Percentiles rank a stretch among this genome's conserved stretches.
Conservation (phyloP, 2,797 vertebrate genomes). For the Oreortyx pictus region DNA sequence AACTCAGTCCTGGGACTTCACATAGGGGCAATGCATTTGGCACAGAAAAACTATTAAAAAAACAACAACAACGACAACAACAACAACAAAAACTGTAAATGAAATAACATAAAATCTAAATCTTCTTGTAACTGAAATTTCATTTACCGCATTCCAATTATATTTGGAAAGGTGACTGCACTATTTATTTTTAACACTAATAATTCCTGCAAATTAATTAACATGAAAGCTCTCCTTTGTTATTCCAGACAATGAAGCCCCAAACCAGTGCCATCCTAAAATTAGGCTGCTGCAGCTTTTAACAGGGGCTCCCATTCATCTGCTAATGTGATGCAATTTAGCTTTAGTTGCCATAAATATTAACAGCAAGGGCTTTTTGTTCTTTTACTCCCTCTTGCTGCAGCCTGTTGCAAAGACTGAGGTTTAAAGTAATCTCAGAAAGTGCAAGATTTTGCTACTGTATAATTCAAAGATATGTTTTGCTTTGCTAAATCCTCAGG, state of each 20-base stretch:
- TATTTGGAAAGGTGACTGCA: slow-evolving; percentile 40
- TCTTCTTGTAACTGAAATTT: neutral
- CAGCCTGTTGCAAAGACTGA: slow-evolving; percentile 59
- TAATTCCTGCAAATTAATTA: slow-evolving; percentile 51
- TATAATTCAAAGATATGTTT: neutral
- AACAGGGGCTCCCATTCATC: slow-evolving; percentile 52
- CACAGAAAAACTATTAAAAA: neutral
- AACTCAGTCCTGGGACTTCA: neutral
- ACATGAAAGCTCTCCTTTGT: slow-evolving; percentile 39
- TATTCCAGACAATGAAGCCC: slow-evolving; percentile 19
- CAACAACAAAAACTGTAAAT: neutral
- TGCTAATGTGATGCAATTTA: slow-evolving; percentile 49
- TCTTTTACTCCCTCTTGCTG: slow-evolving; percentile 71
- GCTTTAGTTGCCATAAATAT: slow-evolving; percentile 63
- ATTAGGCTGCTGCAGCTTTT: slow-evolving; percentile 48
- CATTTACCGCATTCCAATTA: neutral
- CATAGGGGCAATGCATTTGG: neutral
- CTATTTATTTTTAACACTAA: slow-evolving; percentile 48
- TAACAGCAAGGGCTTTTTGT: slow-evolving; percentile 62
- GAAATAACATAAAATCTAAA: neutral
- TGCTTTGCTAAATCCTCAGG: neutral
- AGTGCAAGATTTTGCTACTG: neutral
- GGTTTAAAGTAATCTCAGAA: slow-evolving; percentile 17
- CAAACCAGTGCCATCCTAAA: slow-evolving; percentile 35
- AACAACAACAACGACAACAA: too few relatives aligned